Evolutionary conservation across 2,888 invertebrate species (phyloP), one percentile per base, ranked within the genome.

Genomic region (Hydrotaea diabolus): DNA sequence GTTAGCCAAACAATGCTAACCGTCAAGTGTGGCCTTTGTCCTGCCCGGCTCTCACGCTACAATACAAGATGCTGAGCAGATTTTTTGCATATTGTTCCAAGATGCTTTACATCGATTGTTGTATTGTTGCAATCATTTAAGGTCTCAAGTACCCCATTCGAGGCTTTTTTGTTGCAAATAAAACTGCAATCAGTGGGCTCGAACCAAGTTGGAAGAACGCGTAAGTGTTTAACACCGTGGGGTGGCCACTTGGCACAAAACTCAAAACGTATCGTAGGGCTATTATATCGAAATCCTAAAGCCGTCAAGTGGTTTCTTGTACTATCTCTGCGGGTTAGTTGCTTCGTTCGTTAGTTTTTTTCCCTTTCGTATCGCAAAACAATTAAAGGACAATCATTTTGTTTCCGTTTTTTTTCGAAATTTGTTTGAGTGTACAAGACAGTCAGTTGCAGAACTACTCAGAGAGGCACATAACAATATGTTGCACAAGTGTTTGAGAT

Each of bases 31-130:
- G 66, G 55, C 19, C 31, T 11, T 80, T 74, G 66, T 74, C 19
- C 23, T 26, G 15, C 59, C 39, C 13, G 43, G 13, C 17, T 21
- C 17, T n/a, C 43, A 62, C 19, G 21, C 19, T 49, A 31, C 26
- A 73, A 73, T 43, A 15, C 21, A 74, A 69, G 39, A 69, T 75
- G 74, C 55, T 21, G 46, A 75, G 80, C 66, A 75, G 55, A 69
- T 74, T 69, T 80, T 80, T 80, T 74, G 74, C 69, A 80, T 80
- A 74, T 74, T 80, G 49, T 69, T 21, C 31, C 19, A 49, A 36
- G n/a, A 66, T 39, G 39, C 39, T 39, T 19, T 31, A 9, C 66
- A 7, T 4, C 31, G 19, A 21, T 43, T 36, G 15, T 66, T 39
- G 17, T 66, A 2, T 31, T 7, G 31, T 31, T 31, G 31, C 36